A percentile compares a stretch with the other conserved stretches of the same genome.
Conservation (phyloP, 2,888 invertebrate genomes). For the Agriotes lineatus region DNA sequence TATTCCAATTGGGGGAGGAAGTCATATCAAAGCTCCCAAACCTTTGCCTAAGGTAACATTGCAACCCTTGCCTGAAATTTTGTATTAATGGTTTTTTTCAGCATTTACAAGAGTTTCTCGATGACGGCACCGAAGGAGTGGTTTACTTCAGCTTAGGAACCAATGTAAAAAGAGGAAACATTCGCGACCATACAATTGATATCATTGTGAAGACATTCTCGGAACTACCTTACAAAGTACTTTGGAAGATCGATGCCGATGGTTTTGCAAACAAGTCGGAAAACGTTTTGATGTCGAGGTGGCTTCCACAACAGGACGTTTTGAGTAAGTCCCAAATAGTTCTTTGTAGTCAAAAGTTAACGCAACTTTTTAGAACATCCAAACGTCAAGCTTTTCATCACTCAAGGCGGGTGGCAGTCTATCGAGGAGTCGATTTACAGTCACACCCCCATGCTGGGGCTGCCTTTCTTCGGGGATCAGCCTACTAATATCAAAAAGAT, state of each 20-base stretch:
- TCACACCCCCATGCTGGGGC: conserved; percentile 63
- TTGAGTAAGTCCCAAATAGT: conserved; percentile 55
- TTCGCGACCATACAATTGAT: conserved; percentile 55
- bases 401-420: conserved; percentile 67
- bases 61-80: too few species aligned
- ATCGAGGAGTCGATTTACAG: conserved; percentile 65
- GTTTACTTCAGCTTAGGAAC: conserved; percentile 65
- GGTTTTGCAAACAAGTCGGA: conserved; percentile 54
- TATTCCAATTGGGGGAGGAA: background rate
- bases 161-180: conserved; percentile 52
- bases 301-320: conserved; percentile 64
- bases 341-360: too few species aligned
- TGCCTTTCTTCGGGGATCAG: conserved; percentile 65
- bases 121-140: conserved; percentile 59
- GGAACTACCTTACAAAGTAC: conserved; percentile 62
- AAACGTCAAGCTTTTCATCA: conserved; percentile 66
- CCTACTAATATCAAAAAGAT: conserved; percentile 57
- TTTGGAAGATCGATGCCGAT: conserved; percentile 66
- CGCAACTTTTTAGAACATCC: conserved; percentile 57
- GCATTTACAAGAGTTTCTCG: conserved; percentile 60
- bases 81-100: conserved; percentile 45
- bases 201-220: conserved; percentile 60
- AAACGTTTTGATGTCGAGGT: conserved; percentile 63
- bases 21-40: background rate
- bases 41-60: conserved; percentile 18